These are phyloP conservation scores for Yponomeuta plumbellus DNA, from an alignment of 2,888 invertebrate species.

Conservation along the genomic window DNA sequence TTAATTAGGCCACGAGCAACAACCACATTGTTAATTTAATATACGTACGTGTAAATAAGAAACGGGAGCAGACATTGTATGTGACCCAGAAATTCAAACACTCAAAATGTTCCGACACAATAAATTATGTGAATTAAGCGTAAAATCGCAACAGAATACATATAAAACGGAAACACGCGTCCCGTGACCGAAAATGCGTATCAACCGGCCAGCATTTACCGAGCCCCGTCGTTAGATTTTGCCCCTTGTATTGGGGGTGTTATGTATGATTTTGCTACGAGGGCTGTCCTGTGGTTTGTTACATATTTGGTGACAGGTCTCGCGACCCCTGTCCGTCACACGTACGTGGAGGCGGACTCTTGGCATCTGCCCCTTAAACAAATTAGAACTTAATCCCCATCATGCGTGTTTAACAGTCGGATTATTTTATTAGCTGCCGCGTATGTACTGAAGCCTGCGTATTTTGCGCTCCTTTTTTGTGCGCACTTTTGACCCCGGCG, in stretches of 20 bases:
- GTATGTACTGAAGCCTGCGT: background rate
- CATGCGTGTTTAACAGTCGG: slow-evolving; percentile 51
- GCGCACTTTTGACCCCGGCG: background rate
- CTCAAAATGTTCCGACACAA: slow-evolving; percentile 16
- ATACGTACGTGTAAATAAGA: background rate
- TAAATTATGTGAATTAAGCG: slow-evolving; percentile 16
- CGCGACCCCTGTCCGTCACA: slow-evolving; percentile 18
- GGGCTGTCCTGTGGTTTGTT: background rate
- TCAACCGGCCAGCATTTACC: background rate
- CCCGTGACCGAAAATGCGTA: slow-evolving; percentile 13
- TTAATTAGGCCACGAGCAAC: background rate
- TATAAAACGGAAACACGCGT: slow-evolving; percentile 19
- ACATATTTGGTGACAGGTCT: slow-evolving; percentile 10
- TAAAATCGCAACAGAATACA: slow-evolving; percentile 16
- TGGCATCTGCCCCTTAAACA: slow-evolving; percentile 39
- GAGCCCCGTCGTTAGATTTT: background rate
- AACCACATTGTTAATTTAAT: background rate
- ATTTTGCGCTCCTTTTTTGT: background rate
- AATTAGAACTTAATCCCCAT: slow-evolving; percentile 47
- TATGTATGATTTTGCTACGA: background rate
- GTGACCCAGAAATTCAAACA: slow-evolving; percentile 3
- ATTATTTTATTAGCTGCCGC: slow-evolving; percentile 40
- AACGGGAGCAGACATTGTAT: background rate
- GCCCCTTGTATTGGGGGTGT: background rate
- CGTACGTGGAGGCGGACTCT: slow-evolving; percentile 22